Conservation (phyloP, 2,888 invertebrate genomes). For the Torymus tubicola region DNA sequence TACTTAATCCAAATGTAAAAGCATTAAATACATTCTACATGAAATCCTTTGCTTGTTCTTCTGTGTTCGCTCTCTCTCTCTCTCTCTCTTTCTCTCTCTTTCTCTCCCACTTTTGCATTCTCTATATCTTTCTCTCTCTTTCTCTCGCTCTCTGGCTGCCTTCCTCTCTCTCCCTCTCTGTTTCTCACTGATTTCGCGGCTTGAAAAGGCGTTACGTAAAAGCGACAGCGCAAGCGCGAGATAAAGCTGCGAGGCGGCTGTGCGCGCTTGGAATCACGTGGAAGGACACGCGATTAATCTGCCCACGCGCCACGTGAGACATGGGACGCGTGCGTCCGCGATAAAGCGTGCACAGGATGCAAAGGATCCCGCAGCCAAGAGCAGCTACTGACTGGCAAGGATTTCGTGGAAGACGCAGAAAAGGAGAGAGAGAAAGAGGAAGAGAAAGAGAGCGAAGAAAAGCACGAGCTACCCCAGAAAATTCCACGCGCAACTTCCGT, state of each 20-base stretch:
- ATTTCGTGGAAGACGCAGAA: not conserved
- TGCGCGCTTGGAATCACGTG: constrained; percentile 28
- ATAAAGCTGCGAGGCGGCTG: not conserved
- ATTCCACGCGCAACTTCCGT: not conserved
- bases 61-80: too few relatives aligned
- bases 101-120: too few relatives aligned
- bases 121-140: not conserved
- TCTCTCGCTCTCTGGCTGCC: not conserved
- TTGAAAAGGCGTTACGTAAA: constrained; percentile 38
- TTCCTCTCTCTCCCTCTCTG: not conserved
- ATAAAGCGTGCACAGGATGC: constrained; percentile 16
- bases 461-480: not conserved
- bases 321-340: constrained; percentile 2
- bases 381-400: not conserved
- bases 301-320: constrained; percentile 38
- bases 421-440: too few relatives aligned
- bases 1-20: not conserved
- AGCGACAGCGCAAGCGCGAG: not conserved
- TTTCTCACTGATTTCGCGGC: not conserved
- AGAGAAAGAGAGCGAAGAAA: too few relatives aligned
- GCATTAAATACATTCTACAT: too few relatives aligned
- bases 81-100: not conserved
- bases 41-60: too few relatives aligned
- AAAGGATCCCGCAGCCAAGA: not conserved
- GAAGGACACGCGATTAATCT: constrained; percentile 42